A percentile compares a stretch with the other conserved stretches of the same genome.
phyloP scores from a whole-genome alignment of 2,113 vertebrate genomes.

The Pan paniscus region DNA sequence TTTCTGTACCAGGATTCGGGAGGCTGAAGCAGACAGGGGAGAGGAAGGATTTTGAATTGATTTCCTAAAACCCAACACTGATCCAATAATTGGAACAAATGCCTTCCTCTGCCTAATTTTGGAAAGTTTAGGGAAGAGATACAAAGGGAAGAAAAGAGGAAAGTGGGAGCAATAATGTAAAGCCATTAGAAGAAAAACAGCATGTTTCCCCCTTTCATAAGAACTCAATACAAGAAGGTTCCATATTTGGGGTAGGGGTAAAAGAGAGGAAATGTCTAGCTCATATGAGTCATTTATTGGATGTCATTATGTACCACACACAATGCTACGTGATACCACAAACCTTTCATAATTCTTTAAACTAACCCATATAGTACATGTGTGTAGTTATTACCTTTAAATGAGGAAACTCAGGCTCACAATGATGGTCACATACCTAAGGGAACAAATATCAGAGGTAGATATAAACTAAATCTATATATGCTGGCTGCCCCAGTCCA shows the following conservation, averaged over 20 bases:
- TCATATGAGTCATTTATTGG: not conserved
- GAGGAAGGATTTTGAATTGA: not conserved
- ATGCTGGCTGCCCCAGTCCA: not conserved
- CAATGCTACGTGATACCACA: not conserved
- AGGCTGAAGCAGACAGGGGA: not conserved
- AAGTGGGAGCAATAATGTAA: not conserved
- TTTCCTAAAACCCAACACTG: not conserved
- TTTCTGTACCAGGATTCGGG: not conserved
- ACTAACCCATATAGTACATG: not conserved
- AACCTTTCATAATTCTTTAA: not conserved
- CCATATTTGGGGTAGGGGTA: not conserved
- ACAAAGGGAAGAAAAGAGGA: not conserved
- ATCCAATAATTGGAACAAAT: not conserved
- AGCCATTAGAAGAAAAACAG: not conserved
- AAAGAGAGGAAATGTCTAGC: not conserved
- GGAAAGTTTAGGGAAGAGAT: not conserved
- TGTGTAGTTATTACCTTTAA: not conserved
- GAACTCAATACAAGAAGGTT: not conserved
- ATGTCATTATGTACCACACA: not conserved
- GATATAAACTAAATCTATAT: not conserved
- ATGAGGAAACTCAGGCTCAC: not conserved
- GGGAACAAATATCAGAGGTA: not conserved
- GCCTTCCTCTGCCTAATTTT: not conserved
- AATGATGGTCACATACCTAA: not conserved
- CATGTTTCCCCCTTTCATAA: not conserved